Percentiles rank a stretch among this genome's conserved stretches.
These are phyloP conservation scores for Meloe dianella DNA, from an alignment of 2,888 invertebrate genomes.

Conservation along the genomic window DNA sequence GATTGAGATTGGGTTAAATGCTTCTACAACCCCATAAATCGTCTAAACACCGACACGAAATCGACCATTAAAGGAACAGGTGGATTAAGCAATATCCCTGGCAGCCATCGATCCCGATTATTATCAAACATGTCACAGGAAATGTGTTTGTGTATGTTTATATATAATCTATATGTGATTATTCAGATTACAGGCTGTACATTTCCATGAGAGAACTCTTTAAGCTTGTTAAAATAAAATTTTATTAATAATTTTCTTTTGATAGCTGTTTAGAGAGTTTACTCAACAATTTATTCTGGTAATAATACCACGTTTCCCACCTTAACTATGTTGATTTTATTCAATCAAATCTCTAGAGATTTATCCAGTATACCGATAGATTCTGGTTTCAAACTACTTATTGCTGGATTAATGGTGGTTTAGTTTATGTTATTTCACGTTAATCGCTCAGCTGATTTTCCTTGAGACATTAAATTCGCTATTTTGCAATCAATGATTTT, in stretches of 20 bases:
- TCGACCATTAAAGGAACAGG: constrained; percentile 8
- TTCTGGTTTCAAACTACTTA: neutral
- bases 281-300: too few species aligned
- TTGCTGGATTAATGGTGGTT: neutral
- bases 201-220: neutral
- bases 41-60: constrained; percentile 8
- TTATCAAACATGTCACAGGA: constrained; percentile 4
- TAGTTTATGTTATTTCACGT: neutral
- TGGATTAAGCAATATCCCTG: constrained; percentile 8
- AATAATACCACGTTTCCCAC: neutral
- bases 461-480: neutral
- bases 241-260: too few species aligned
- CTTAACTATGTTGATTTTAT: neutral
- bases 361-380: neutral
- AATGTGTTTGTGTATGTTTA: neutral
- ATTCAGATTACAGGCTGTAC: neutral
- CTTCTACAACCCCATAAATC: constrained; percentile 7
- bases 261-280: neutral
- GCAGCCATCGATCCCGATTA: constrained; percentile 7
- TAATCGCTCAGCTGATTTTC: neutral
- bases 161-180: neutral
- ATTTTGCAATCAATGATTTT: neutral
- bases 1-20: constrained; percentile 8
- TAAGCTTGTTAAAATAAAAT: neutral
- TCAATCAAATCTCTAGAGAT: neutral